phyloP scores from a whole-genome alignment of 2,888 invertebrate species.

The Boloria euphrosyne region DNA sequence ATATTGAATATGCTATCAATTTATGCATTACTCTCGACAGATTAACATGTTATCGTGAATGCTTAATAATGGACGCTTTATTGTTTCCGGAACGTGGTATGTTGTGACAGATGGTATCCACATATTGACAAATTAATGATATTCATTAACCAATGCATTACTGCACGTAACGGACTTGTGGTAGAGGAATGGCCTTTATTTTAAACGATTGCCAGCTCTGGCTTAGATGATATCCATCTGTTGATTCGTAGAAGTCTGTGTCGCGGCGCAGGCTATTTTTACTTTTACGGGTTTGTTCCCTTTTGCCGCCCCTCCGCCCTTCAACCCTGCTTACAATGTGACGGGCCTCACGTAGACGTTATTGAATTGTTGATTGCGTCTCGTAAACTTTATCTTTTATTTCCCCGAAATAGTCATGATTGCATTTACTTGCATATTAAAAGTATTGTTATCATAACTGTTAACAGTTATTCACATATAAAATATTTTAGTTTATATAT shows the following conservation, averaged over 20 bases:
- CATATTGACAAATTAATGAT: conserved; percentile 38
- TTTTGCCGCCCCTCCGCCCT: conserved; percentile 52
- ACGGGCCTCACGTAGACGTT: conserved; percentile 41
- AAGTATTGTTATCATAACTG: neutral
- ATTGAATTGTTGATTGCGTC: conserved; percentile 36
- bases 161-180: neutral
- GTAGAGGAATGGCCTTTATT: neutral
- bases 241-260: conserved; percentile 44
- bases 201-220: conserved; percentile 11
- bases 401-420: neutral
- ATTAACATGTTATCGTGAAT: conserved; percentile 41
- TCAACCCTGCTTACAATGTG: conserved; percentile 43
- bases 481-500: too few species aligned
- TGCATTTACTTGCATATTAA: neutral
- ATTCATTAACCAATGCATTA: conserved; percentile 23
- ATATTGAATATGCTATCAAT: conserved; percentile 22
- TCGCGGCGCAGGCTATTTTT: conserved; percentile 69
- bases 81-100: conserved; percentile 63
- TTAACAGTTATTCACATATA: too few species aligned
- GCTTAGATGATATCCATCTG: conserved; percentile 33
- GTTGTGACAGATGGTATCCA: conserved; percentile 71
- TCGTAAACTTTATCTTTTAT: conserved; percentile 29
- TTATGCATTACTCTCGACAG: conserved; percentile 41
- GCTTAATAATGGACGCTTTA: conserved; percentile 58
- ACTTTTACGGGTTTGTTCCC: conserved; percentile 76